These are phyloP conservation scores for Batillaria attramentaria DNA, from an alignment of 1,140 invertebrate species.

Conservation along the genomic window DNA sequence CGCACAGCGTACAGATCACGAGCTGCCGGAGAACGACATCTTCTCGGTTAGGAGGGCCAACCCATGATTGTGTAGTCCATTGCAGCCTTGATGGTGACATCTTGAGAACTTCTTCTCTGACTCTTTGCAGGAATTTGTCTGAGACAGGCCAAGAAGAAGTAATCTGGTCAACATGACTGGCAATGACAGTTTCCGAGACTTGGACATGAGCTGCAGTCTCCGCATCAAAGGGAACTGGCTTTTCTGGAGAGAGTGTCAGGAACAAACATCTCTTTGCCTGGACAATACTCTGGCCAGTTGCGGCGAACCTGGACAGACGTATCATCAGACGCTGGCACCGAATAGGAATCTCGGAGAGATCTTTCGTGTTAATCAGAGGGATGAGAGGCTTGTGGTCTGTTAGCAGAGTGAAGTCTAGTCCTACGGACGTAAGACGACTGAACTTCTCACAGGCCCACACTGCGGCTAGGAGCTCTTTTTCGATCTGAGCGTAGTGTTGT, in stretches of 20 bases:
- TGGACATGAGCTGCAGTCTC: not conserved
- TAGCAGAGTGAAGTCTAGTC: conserved; percentile 53
- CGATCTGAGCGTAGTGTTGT: conserved; percentile 74
- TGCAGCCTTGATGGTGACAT: not conserved
- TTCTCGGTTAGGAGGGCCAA: no score
- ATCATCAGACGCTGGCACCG: conserved; percentile 45
- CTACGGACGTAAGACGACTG: conserved; percentile 72
- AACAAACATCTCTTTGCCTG: conserved; percentile 42
- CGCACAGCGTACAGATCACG: no score
- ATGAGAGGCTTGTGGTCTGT: conserved; percentile 68
- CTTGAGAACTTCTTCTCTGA: not conserved
- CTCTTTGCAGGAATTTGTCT: not conserved
- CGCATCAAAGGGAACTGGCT: conserved; percentile 1
- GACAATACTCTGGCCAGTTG: conserved; percentile 29
- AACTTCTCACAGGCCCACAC: conserved; percentile 75
- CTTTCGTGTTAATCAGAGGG: conserved; percentile 41
- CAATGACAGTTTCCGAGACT: no score
- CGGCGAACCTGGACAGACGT: conserved; percentile 37
- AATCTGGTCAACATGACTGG: not conserved
- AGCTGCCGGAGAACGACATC: no score
- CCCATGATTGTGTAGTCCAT: conserved; percentile 11
- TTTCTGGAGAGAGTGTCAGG: conserved; percentile 42
- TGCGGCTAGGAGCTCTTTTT: conserved; percentile 75
- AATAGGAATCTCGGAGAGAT: conserved; percentile 34
- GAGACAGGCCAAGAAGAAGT: not conserved